A percentile compares a stretch with the other conserved stretches of the same genome.
phyloP scores from a whole-genome alignment of 2,888 invertebrate species.

The Rhogogaster chlorosoma region DNA sequence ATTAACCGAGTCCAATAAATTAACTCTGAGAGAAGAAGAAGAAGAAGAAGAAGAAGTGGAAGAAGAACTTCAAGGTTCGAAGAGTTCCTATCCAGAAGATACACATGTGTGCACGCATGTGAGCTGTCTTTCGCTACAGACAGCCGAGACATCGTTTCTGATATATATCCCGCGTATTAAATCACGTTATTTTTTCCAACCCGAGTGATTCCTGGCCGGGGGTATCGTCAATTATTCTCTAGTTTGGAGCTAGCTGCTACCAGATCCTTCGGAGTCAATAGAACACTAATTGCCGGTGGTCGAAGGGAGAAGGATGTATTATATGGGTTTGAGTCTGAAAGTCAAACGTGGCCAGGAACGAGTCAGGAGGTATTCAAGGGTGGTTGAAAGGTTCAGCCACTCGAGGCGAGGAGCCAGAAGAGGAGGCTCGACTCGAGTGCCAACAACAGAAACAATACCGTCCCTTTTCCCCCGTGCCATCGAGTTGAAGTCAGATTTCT shows the following conservation, averaged over 20 bases:
- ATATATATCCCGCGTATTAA: background rate
- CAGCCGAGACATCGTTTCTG: background rate
- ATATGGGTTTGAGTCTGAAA: background rate
- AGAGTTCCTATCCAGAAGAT: background rate
- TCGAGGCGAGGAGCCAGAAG: constrained; percentile 66
- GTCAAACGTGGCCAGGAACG: constrained; percentile 44
- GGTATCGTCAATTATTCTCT: constrained; percentile 42
- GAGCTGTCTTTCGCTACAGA: background rate
- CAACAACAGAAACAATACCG: constrained; percentile 75
- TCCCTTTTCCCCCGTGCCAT: constrained; percentile 55
- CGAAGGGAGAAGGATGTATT: constrained; percentile 56
- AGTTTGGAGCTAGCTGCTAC: constrained; percentile 27
- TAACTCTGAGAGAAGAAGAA: background rate
- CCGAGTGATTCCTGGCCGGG: constrained; percentile 17
- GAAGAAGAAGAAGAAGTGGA: no score
- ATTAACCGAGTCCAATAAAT: constrained; percentile 7
- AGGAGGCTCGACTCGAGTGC: constrained; percentile 74
- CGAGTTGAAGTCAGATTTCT: background rate
- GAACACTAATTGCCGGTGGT: constrained; percentile 72
- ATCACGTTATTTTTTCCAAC: background rate
- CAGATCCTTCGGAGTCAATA: constrained; percentile 63
- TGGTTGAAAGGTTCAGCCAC: constrained; percentile 70
- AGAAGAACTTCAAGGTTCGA: background rate
- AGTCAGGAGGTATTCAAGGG: constrained; percentile 66
- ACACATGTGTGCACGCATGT: background rate